Percentiles rank a stretch among this genome's conserved stretches.
Conservation (phyloP, 2,113 vertebrate genomes). For the Sinocyclocheilus rhinocerous region DNA sequence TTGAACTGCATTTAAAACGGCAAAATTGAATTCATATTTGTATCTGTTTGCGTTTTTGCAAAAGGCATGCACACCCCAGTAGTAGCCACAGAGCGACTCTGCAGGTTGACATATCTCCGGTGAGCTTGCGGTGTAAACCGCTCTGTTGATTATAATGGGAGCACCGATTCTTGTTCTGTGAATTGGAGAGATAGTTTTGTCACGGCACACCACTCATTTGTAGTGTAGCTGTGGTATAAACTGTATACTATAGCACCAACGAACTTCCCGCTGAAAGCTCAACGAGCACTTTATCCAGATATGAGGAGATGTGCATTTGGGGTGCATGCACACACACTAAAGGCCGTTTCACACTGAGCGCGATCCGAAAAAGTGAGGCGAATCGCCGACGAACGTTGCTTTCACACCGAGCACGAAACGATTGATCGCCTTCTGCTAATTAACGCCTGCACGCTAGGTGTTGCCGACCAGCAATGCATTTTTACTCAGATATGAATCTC, state of each 20-base stretch:
- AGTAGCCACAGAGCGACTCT: neutral
- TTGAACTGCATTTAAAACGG: neutral
- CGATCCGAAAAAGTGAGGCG: too few relatives aligned
- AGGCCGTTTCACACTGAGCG: too few relatives aligned
- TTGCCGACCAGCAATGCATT: too few relatives aligned
- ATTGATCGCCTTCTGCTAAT: too few relatives aligned
- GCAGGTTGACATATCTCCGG: neutral
- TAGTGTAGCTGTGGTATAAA: neutral
- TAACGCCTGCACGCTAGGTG: too few relatives aligned
- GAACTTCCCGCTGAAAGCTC: neutral
- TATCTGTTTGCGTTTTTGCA: neutral
- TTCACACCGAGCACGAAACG: too few relatives aligned
- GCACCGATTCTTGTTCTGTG: neutral
- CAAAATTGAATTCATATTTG: neutral
- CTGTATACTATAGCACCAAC: neutral
- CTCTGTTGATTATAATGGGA: neutral
- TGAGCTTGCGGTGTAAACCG: neutral
- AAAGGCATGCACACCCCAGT: neutral
- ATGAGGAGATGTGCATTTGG: neutral
- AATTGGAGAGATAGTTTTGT: neutral
- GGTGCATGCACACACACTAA: neutral
- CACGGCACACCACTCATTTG: neutral
- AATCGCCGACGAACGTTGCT: too few relatives aligned
- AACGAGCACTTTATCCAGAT: neutral
- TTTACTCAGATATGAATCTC: too few relatives aligned